Evolutionary conservation across 2,888 invertebrate genomes (phyloP), one percentile per base, ranked within the genome.

Genomic region (Aphodius sticticus): DNA sequence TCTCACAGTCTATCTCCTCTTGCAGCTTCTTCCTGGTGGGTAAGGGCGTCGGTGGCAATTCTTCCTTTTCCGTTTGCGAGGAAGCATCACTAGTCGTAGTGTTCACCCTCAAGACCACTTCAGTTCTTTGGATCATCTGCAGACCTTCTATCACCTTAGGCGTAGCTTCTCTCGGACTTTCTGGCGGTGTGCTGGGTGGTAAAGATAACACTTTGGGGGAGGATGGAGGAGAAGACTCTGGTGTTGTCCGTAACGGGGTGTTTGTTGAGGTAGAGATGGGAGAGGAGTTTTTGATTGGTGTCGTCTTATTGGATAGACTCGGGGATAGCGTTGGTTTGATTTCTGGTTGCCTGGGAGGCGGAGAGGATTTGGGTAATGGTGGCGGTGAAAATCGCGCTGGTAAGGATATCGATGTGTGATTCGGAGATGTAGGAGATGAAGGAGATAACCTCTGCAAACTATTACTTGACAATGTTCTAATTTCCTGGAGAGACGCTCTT

Each of bases 1-100:
- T 91, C 86, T 96, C 96, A 89, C 95, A 96, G 85, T 95, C 95
- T 83, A 95, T 91, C 88, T 96, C 96, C 87, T 96, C 95, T 83
- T 93, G 92, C 72, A 92, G 90, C 84, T 93, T 93, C 85, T 92
- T 92, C 81, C 94, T 91, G 1, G 90, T 90, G 69, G 89, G 88
- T 16, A 92, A 88, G 71, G 91, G 90, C 83, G 90, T 88, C 4
- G 87, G 86, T 3, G 87, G 86, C 78, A 88, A 70, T 83, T 88
- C 88, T 69, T 89, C 87, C 82, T 87, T 87, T 82, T 90, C 89
- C 12, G 90, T 89, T 84, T 89, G 89, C n/a, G 88, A 88, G 6
- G 89, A 84, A 14, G 92, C 92, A 86, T 94, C 94, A 74, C 90
- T 92, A 14, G 93, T 93, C 37, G 90, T 87, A 2, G 93, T 90